phyloP scores from a whole-genome alignment of 2,113 vertebrate species.

The Labeo catla region DNA sequence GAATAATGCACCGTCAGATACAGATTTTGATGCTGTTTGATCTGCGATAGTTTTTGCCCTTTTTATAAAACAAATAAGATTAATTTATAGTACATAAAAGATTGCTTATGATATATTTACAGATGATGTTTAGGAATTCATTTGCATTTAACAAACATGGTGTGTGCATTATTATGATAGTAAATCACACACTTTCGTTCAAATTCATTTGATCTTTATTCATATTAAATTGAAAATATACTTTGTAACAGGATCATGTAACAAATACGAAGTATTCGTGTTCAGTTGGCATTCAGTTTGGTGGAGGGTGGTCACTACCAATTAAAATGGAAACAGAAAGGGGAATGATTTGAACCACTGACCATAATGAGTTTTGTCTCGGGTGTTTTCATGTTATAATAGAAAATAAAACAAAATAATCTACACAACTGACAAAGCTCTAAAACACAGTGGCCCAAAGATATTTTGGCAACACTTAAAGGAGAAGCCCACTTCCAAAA shows the following conservation, averaged over 20 bases:
- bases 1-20: background rate
- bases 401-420: background rate
- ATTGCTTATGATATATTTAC: background rate
- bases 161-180: background rate
- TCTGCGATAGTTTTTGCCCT: background rate
- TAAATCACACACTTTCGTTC: slow-evolving; percentile 11
- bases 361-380: background rate
- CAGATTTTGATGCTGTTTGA: background rate
- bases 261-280: slow-evolving; percentile 98
- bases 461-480: background rate
- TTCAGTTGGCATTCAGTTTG: slow-evolving; percentile 61
- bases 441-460: background rate
- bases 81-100: background rate
- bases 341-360: slow-evolving; percentile 19
- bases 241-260: slow-evolving; percentile 99
- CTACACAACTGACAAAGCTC: background rate
- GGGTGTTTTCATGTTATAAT: background rate
- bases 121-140: background rate
- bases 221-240: slow-evolving; percentile 99
- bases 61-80: background rate
- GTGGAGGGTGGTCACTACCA: slow-evolving; percentile 60
- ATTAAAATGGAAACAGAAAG: slow-evolving; percentile 37
- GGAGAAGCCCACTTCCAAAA: no score
- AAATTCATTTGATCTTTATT: slow-evolving; percentile 98
- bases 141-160: background rate